Conservation (phyloP, 2,113 vertebrate species). For the Xenopus laevis region DNA sequence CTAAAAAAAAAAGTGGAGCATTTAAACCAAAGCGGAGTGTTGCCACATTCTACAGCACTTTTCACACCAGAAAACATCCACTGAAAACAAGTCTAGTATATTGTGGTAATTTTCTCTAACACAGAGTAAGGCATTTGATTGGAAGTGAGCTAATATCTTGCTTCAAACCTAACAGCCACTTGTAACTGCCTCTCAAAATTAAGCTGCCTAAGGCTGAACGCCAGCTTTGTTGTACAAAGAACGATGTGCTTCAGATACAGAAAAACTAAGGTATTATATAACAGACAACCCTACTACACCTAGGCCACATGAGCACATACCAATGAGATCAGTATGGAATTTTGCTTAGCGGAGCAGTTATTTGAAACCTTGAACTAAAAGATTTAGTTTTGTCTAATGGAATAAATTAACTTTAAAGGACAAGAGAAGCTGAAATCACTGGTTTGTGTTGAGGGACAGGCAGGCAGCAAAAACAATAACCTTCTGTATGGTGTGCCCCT, state of each 20-base stretch:
- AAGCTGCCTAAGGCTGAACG: background rate
- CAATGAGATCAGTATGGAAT: background rate
- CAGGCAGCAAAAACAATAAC: too few species aligned
- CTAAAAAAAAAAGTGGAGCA: too few species aligned
- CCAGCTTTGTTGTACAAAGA: background rate
- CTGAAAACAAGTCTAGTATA: too few species aligned
- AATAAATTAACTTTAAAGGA: slow-evolving; percentile 58
- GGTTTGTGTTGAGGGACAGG: too few species aligned
- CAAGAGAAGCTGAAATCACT: too few species aligned
- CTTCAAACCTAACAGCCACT: background rate
- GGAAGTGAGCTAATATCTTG: background rate
- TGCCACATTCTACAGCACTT: too few species aligned
- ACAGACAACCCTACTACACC: background rate
- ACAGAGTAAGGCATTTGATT: too few species aligned
- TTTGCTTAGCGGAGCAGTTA: background rate
- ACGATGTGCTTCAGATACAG: background rate
- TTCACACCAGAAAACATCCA: too few species aligned
- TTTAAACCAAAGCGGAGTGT: too few species aligned
- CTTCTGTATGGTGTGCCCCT: too few species aligned
- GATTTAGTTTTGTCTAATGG: slow-evolving; percentile 32
- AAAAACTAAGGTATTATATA: background rate
- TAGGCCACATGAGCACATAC: background rate
- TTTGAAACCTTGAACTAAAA: background rate
- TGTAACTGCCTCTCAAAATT: background rate
- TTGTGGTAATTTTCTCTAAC: too few species aligned